Base-by-base conservation (phyloP, 2,113 vertebrate species). In the Smithornis capensis region DNA sequence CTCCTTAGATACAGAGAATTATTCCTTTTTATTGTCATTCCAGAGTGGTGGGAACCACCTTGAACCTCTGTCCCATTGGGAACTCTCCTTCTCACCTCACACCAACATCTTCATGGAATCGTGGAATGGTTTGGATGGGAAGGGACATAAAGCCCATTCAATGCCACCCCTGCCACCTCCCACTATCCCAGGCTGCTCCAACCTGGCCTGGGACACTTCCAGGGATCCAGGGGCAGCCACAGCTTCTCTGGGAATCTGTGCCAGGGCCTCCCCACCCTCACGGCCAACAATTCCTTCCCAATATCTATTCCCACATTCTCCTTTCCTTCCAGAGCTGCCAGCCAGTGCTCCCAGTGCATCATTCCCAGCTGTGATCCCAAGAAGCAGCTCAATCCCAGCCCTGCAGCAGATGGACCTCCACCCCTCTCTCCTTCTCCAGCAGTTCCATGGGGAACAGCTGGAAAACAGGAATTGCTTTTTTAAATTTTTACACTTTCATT, bases 71-170 rank as follows among this genome's bases (percentile, higher is more conserved):
- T 11, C 53, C 53, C 49, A 7, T 11, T 7, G 2, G 31, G 8
- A 53, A 14, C 37, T 33, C 15, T 12, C 15, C 35, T 29, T 6
- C 29, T 18, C 40, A 19, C 7, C 27, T 42, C 28, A 47, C 47
- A 53, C 31, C 69, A 40, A 40, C 18, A 2, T 42, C 47, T 68
- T 47, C 70, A 62, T 40, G 47, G 45, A 68, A 40, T 81, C 27
- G 21, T 55, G 45, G 5, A 47, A 12, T 8, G 28, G 6, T 29
- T 74, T n/a, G n/a, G 45, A 19, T 11, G 0, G 33, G 52, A 2
- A 38, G 5, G 37, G 19, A 75, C 24, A 8, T 29, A 0, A 45
- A 53, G 0, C 4, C 37, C 33, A 2, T 0, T 52, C 52, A 9
- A 7, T 33, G 1, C 37, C 59, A 23, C 9, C 57, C 42, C 25